These are phyloP conservation scores for Parasteatoda tepidariorum DNA, from an alignment of 1,140 invertebrate species.

Conservation along the genomic window DNA sequence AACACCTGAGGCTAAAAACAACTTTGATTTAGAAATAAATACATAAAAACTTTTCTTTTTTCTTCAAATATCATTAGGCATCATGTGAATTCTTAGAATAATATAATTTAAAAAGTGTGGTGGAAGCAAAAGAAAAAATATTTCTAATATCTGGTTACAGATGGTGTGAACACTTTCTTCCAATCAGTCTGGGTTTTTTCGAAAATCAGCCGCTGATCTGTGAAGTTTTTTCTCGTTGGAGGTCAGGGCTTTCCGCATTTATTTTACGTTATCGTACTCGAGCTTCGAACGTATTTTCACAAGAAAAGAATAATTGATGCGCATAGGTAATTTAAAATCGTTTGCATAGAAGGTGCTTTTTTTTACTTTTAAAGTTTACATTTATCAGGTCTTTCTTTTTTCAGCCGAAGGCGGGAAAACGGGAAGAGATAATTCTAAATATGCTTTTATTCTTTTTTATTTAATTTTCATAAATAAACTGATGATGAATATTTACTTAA, in stretches of 20 bases:
- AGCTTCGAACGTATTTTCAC: no score
- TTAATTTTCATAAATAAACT: no score
- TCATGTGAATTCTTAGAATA: neutral
- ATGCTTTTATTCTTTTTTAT: no score
- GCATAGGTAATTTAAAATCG: no score
- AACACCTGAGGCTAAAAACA: neutral
- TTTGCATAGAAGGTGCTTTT: no score
- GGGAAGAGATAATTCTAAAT: no score
- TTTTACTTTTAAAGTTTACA: no score
- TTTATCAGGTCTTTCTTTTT: no score
- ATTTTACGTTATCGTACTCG: no score
- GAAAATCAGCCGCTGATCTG: neutral
- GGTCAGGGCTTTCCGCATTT: neutral
- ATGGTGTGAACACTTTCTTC: neutral
- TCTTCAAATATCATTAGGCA: neutral
- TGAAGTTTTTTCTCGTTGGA: neutral
- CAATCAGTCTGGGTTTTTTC: neutral
- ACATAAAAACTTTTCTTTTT: neutral
- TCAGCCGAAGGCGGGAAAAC: no score
- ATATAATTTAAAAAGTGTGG: neutral
- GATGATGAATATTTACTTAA: no score
- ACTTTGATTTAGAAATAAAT: neutral
- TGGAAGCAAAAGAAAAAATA: neutral
- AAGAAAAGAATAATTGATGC: no score
- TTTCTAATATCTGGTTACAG: neutral